phyloP scores from a whole-genome alignment of 2,113 vertebrate species.

The Phylloscopus whistleri region DNA sequence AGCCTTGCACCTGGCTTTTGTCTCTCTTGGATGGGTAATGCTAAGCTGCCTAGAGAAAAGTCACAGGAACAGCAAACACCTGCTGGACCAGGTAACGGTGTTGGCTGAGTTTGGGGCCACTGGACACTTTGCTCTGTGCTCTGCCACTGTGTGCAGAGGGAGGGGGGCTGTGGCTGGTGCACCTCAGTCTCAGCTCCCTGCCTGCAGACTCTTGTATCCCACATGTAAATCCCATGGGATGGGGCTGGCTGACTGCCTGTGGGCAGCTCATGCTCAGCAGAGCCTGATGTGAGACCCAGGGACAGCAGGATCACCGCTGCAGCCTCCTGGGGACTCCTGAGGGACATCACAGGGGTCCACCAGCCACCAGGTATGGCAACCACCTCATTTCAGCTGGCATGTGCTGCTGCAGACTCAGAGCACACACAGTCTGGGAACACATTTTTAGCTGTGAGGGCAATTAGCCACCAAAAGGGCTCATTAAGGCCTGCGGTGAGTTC shows the following conservation, averaged over 20 bases:
- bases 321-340: not conserved
- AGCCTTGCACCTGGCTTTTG: not conserved
- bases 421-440: not conserved
- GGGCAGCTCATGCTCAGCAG: not conserved
- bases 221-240: not conserved
- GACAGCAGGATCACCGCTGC: accelerated
- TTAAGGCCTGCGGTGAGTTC: not conserved
- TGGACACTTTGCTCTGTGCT: not conserved
- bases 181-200: not conserved
- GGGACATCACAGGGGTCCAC: not conserved
- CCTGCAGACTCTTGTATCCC: not conserved
- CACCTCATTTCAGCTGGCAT: not conserved
- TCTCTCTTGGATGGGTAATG: not conserved
- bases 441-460: not conserved
- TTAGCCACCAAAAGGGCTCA: not conserved
- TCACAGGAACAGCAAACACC: not conserved
- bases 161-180: not conserved
- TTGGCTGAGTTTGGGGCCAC: not conserved
- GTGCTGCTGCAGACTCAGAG: not conserved
- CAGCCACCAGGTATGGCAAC: not conserved
- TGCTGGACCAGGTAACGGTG: not conserved
- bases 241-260: not conserved
- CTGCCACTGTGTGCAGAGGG: not conserved
- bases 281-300: accelerated
- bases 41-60: not conserved